Evolutionary conservation across 2,888 invertebrate species (phyloP), one percentile per base, ranked within the genome.

Genomic region (Drosophila barbarae): DNA sequence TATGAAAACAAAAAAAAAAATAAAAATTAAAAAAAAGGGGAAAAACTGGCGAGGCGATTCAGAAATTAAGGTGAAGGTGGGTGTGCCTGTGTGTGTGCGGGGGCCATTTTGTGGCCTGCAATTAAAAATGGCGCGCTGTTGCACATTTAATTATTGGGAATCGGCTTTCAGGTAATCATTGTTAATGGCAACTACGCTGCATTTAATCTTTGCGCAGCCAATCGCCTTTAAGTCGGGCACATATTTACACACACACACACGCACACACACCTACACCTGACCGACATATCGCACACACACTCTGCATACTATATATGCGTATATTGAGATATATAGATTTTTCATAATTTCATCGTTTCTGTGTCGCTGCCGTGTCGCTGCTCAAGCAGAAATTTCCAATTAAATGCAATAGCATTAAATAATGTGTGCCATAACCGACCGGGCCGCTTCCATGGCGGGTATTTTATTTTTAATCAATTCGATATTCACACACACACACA

Each of bases 151-250:
- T 82, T 82, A 81, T 85, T 81, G 86, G 79, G 78, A 84, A 82
- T 82, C 86, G 86, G 86, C 84, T 84, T 85, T 82, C 82, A 76
- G 82, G 82, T 84, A 82, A 85, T 82, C 76, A 82, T 85, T 82
- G 84, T 82, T 85, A 82, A 82, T 82, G 84, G 83, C 86, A 84
- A 82, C 84, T 76, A 67, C 79, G 79, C 72, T 72, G 82, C 79
- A 76, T 84, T 79, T 84, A 84, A 79, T 78, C 79, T 84, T 54
- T 49, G 49, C 41, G 28, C 65, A 47, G 54, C 41, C 71, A 58
- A 42, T 53, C 63, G 68, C 69, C 77, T 81, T 81, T 39, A 73
- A 80, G 75, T 78, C 70, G 58, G 53, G n/a, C 65, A 53, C 66
- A 46, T 41, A 69, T 57, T 51, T 38, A 52, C 57, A 13, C 47